Evolutionary conservation across 2,888 invertebrate genomes (phyloP), one percentile per base, ranked within the genome.

Genomic region (Protodeltote pygarga): DNA sequence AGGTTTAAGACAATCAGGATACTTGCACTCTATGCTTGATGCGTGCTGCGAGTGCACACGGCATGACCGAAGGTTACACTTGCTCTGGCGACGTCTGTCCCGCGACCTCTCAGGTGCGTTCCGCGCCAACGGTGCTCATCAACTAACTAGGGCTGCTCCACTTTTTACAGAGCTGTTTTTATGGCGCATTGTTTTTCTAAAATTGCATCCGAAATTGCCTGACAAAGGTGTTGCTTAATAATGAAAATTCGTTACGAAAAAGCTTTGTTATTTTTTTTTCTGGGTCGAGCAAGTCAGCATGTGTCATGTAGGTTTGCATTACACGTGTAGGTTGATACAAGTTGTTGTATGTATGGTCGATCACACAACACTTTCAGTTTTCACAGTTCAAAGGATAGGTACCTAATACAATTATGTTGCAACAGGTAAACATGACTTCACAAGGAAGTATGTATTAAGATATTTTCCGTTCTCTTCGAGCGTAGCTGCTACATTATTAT

Each of bases 21-120:
- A 91, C 91, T 92, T 90, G 89, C 92, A 92, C 80, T 80, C 86
- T 78, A 71, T 81, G 78, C 65, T 85, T 88, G 65, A 91, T 72
- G 38, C 85, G 78, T 60, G 73, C 71, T 31, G 83, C 79, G 51
- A 85, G 81, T 42, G 82, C 80, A 75, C 92, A 92, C 80, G 89
- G 91, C 91, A 92, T 92, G 81, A 74, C 65, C 74, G 81, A 74
- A 76, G 77, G 79, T 81, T 78, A 75, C 70, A 72, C 70, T 69
- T 68, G 72, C 63, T 77, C 77, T 77, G 72, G 46, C 55, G 58
- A 53, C 52, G 58, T 33, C 37, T 32, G 57, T 52, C 45, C 59
- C 71, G 58, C 71, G 71, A 73, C 71, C 74, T 72, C 73, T 57
- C 54, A 41, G 42, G 74, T 76, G 78, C 82, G 86, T 85, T 85